A percentile compares a stretch with the other conserved stretches of the same genome.
These are phyloP conservation scores for Drosophila prostipennis DNA, from an alignment of 2,888 invertebrate genomes.

Conservation along the genomic window DNA sequence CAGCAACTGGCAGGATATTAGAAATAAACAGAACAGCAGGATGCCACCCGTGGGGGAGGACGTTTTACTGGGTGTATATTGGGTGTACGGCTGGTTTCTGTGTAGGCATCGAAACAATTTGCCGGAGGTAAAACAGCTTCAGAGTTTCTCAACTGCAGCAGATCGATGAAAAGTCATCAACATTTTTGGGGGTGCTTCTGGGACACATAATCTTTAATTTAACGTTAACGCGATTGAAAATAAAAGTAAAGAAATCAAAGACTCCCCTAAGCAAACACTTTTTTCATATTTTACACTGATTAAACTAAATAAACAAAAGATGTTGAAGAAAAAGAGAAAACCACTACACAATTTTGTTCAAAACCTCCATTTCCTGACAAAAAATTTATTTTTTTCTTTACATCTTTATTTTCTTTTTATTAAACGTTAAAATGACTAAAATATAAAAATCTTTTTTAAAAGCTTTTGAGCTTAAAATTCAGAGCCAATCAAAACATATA, in stretches of 20 bases:
- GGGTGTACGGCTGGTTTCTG: neutral
- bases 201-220: slow-evolving; percentile 19
- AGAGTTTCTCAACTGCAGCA: slow-evolving; percentile 25
- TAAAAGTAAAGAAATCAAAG: neutral
- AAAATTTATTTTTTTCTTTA: too few species aligned
- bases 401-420: too few species aligned
- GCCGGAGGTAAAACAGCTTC: slow-evolving; percentile 22
- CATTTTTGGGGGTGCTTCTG: slow-evolving; percentile 3
- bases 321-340: too few species aligned
- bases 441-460: too few species aligned
- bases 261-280: too few species aligned
- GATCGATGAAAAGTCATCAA: slow-evolving; percentile 31
- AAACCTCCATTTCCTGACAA: too few species aligned
- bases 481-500: neutral
- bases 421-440: too few species aligned
- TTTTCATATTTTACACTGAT: too few species aligned
- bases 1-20: slow-evolving; percentile 68
- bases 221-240: neutral
- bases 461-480: too few species aligned
- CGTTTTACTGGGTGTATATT: slow-evolving; percentile 5
- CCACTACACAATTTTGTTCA: too few species aligned
- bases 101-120: slow-evolving; percentile 17
- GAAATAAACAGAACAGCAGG: slow-evolving; percentile 72
- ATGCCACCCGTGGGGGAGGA: slow-evolving; percentile 25
- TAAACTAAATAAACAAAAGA: too few species aligned